Conservation (phyloP, 2,113 vertebrate genomes). For the Neotoma lepida region DNA sequence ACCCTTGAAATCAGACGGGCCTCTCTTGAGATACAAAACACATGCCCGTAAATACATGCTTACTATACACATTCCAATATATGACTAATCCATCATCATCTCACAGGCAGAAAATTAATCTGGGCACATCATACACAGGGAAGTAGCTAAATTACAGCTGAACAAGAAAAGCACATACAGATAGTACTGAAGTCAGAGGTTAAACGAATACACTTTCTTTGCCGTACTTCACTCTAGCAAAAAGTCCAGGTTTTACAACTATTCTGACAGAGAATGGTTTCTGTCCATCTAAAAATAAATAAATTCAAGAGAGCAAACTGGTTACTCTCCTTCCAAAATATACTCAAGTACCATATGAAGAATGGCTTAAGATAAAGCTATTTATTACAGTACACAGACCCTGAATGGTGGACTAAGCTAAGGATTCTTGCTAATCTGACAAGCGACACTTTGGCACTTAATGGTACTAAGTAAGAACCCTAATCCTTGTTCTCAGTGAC, state of each 20-base stretch:
- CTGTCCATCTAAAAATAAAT: conserved; percentile 54
- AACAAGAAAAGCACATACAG: conserved; percentile 2
- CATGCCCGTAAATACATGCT: neutral
- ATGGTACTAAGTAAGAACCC: conserved; percentile 5
- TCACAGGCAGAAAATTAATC: conserved; percentile 29
- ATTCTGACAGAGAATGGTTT: conserved; percentile 5
- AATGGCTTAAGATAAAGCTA: conserved; percentile 6
- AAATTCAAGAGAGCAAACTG: neutral
- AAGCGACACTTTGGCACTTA: conserved; percentile 15
- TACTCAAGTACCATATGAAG: neutral
- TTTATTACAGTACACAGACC: neutral
- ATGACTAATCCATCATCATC: neutral
- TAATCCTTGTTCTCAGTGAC: neutral
- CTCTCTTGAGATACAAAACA: conserved; percentile 25
- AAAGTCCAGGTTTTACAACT: neutral
- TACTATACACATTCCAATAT: neutral
- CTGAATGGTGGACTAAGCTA: neutral
- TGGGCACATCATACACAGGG: neutral
- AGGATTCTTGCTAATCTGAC: conserved; percentile 26
- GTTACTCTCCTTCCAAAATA: conserved; percentile 55
- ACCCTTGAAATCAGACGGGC: conserved; percentile 46
- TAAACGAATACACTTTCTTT: conserved; percentile 33
- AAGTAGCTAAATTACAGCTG: conserved; percentile 7
- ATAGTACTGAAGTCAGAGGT: neutral
- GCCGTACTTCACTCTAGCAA: neutral